Conservation (phyloP, 1,140 invertebrate species). For the Tribolium castaneum region DNA sequence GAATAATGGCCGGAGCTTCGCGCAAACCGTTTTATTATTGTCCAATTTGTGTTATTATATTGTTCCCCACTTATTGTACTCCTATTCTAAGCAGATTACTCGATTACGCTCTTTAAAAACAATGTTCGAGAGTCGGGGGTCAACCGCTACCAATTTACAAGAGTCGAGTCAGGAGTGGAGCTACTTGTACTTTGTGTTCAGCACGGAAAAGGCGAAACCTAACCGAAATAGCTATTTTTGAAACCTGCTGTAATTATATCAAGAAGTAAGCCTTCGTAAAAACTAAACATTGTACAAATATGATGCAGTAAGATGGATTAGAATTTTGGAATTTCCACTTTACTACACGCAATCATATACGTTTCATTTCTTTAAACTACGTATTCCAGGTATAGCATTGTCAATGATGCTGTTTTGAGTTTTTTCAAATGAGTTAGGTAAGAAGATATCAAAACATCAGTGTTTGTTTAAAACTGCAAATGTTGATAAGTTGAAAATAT, state of each 20-base stretch:
- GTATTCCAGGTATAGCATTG: too few relatives aligned
- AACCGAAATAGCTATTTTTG: too few relatives aligned
- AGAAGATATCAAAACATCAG: too few relatives aligned
- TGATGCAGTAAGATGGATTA: neutral
- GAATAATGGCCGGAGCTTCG: slow-evolving; percentile 48
- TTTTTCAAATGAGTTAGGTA: too few relatives aligned
- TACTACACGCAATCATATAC: neutral
- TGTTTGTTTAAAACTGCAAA: too few relatives aligned
- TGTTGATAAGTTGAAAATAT: too few relatives aligned
- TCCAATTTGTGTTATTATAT: slow-evolving; percentile 57
- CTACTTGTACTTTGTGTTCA: neutral
- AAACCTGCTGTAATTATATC: too few relatives aligned
- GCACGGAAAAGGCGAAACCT: neutral
- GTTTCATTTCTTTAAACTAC: too few relatives aligned
- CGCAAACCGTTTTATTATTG: slow-evolving; percentile 51
- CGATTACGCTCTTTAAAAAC: slow-evolving; percentile 53
- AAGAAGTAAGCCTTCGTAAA: neutral
- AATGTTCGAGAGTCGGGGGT: slow-evolving; percentile 1
- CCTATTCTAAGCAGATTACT: slow-evolving; percentile 51
- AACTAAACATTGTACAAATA: neutral
- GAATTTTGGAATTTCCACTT: neutral
- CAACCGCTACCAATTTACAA: neutral
- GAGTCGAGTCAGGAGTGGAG: neutral
- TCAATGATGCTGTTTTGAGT: too few relatives aligned
- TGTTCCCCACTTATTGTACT: slow-evolving; percentile 53